These are phyloP conservation scores for Muscidifurax raptorellus DNA, from an alignment of 1,140 invertebrate species.

Conservation along the genomic window DNA sequence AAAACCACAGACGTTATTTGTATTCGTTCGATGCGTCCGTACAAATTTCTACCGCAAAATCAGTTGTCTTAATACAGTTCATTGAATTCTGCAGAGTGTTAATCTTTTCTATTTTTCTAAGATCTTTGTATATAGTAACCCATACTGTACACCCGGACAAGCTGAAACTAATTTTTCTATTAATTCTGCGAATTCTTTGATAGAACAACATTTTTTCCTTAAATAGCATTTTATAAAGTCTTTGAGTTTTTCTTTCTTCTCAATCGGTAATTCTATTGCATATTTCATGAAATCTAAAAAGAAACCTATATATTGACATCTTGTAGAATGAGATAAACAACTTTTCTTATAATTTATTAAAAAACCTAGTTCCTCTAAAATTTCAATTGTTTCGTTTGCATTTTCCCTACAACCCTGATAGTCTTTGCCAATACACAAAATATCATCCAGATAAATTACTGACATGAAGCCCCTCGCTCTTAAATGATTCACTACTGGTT, in stretches of 20 bases:
- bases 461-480: not conserved
- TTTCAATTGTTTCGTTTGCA: not conserved
- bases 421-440: not conserved
- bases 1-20: not conserved
- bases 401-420: not conserved
- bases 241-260: conserved; percentile 27
- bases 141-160: no score
- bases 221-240: not conserved
- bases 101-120: no score
- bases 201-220: no score
- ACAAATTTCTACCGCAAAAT: not conserved
- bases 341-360: conserved; percentile 38
- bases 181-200: no score
- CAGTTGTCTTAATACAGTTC: not conserved
- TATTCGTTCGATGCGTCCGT: conserved; percentile 6
- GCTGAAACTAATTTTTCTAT: not conserved
- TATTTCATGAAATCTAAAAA: conserved; percentile 37
- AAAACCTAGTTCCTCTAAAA: conserved; percentile 26
- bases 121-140: no score
- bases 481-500: not conserved
- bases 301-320: conserved; percentile 43
- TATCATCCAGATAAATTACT: conserved; percentile 21
- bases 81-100: no score
- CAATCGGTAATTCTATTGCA: conserved; percentile 22
- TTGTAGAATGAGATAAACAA: not conserved